phyloP scores from a whole-genome alignment of 2,113 vertebrate species.

The Anoplopoma fimbria region DNA sequence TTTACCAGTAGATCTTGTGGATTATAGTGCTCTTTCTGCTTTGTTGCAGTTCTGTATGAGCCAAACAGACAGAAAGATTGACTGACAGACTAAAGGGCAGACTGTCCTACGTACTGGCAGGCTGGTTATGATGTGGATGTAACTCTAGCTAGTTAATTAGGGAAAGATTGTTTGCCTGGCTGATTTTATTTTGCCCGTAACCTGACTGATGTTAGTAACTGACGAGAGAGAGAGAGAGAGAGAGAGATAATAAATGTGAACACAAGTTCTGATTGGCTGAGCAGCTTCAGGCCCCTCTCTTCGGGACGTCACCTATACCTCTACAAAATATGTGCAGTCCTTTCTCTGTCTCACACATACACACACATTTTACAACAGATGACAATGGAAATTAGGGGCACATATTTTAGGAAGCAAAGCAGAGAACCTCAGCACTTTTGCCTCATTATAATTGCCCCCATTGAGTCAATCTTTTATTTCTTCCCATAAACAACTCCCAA shows the following conservation, averaged over 20 bases:
- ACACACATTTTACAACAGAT: slow-evolving; percentile 11
- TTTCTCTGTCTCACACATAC: not conserved
- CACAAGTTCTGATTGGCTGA: slow-evolving; percentile 3
- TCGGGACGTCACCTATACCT: not conserved
- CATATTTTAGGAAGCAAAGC: slow-evolving; percentile 51
- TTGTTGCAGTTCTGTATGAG: slow-evolving; percentile 54
- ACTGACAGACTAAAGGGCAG: not conserved
- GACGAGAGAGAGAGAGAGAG: not conserved
- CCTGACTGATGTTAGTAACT: not conserved
- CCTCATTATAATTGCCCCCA: slow-evolving; percentile 48
- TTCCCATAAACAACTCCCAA: slow-evolving; percentile 1
- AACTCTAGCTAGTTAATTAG: not conserved
- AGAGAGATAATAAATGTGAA: not conserved
- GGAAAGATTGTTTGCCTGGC: not conserved
- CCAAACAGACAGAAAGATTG: slow-evolving; percentile 31
- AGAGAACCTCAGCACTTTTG: slow-evolving; percentile 49
- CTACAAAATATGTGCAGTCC: not conserved
- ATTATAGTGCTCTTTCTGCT: slow-evolving; percentile 64
- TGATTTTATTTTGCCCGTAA: slow-evolving; percentile 11
- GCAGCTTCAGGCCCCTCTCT: not conserved
- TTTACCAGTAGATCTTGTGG: slow-evolving; percentile 69
- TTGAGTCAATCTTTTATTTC: slow-evolving; percentile 49
- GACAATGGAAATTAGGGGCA: slow-evolving; percentile 40
- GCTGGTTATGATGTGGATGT: not conserved
- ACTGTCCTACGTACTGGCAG: slow-evolving; percentile 2